Conservation (phyloP, 2,797 vertebrate genomes). For the Danio choprae region DNA sequence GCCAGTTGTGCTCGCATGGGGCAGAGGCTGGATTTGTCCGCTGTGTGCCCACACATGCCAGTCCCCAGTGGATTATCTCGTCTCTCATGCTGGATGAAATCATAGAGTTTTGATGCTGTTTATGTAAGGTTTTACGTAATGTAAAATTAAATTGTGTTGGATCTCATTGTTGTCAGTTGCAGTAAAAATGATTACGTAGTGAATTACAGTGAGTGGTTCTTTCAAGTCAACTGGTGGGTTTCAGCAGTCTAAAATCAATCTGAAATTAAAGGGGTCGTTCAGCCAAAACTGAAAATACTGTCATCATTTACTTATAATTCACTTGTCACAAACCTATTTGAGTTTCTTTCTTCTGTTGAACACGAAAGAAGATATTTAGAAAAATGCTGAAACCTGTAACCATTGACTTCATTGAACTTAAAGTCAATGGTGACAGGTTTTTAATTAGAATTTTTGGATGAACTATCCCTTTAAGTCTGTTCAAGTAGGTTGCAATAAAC, state of each 20-base stretch:
- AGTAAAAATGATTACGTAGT: not conserved
- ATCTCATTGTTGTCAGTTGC: not conserved
- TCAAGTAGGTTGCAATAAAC: not conserved
- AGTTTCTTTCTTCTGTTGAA: no score
- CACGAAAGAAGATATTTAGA: no score
- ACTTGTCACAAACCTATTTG: no score
- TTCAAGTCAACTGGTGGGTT: not conserved
- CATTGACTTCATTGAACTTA: no score
- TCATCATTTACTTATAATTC: no score
- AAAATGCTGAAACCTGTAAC: no score
- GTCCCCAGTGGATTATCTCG: conserved; percentile 45
- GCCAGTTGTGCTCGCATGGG: conserved; percentile 11
- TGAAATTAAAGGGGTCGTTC: no score
- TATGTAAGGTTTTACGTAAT: conserved; percentile 46
- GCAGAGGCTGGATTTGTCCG: conserved; percentile 34
- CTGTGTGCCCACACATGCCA: conserved; percentile 29
- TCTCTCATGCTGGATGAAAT: conserved; percentile 26
- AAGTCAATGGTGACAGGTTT: no score
- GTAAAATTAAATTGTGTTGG: not conserved
- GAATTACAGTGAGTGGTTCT: not conserved
- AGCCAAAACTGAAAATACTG: no score
- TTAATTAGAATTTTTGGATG: no score
- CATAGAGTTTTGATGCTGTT: conserved; percentile 23
- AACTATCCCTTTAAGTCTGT: not conserved
- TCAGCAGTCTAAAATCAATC: not conserved